phyloP scores from a whole-genome alignment of 2,797 vertebrate genomes.

The Callimico goeldii region DNA sequence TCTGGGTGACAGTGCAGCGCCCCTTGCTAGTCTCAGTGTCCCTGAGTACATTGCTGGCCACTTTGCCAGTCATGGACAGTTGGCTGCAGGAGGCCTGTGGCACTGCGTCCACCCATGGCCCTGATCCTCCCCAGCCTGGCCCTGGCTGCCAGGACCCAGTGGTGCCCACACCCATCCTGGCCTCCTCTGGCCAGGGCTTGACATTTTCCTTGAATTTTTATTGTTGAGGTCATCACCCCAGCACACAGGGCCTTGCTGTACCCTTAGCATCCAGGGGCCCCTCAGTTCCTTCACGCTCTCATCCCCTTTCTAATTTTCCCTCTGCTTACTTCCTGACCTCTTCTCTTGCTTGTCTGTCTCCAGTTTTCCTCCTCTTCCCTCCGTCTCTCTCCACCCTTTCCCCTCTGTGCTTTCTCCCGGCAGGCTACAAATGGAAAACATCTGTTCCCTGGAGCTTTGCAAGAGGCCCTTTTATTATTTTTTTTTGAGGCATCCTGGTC shows the following conservation, averaged over 20 bases:
- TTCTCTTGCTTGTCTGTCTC: neutral
- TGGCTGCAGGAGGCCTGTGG: neutral
- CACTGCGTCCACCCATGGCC: neutral
- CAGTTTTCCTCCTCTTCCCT: neutral
- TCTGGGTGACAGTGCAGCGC: neutral
- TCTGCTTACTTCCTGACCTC: neutral
- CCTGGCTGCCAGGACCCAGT: neutral
- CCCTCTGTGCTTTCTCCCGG: neutral
- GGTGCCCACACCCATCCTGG: neutral
- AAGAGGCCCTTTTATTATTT: conserved; percentile 45
- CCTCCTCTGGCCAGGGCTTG: neutral
- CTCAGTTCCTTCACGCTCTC: neutral
- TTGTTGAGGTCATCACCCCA: neutral
- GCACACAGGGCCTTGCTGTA: neutral
- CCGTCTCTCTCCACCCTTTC: neutral
- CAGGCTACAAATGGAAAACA: conserved; percentile 84
- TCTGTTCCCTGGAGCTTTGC: conserved; percentile 81
- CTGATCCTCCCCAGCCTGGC: neutral
- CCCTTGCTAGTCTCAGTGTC: neutral
- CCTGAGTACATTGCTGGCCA: neutral
- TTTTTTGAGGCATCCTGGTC: conserved; percentile 48
- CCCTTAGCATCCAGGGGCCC: neutral
- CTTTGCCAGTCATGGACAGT: conserved; percentile 53
- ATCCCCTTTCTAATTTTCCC: neutral
- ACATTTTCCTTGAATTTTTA: neutral